Evolutionary conservation across 2,888 invertebrate species (phyloP), one percentile per base, ranked within the genome.

Genomic region (Catotricha subobsoleta): DNA sequence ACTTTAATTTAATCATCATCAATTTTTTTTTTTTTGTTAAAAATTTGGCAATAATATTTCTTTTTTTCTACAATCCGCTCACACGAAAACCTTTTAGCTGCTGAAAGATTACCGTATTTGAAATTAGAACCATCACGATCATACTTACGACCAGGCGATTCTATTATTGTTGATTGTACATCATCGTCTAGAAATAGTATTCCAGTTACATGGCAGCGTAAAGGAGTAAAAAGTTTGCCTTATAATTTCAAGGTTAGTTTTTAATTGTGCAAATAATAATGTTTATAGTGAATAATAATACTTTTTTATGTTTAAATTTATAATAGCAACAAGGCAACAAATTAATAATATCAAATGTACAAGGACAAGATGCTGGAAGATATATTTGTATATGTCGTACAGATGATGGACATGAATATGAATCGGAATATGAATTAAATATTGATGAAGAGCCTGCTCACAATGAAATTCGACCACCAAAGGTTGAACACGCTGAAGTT

Each of bases 331-430:
- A 56, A 37, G 58, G 58, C 48, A 62, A 62, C 43, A 54, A 55
- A 8, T 48, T 63, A 46, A 67, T 80, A 10, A 87, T 97, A 43
- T 74, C 73, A 0, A 75, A 84, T 52, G 74, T 87, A 0, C 72
- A 74, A 52, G 64, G 69, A 1, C 68, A 78, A 1, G 91, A 95
- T 60, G 81, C 84, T 30, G 95, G 94, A 31, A 72, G 72, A 43
- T 95, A 94, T 60, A 71, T 86, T 28, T 95, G 95, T 58, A 59
- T 71, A 52, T 65, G 79, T 62, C 58, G 70, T 53, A 67, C 70
- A 48, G 51, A 63, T 49, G 57, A 72, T 53, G 53, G 67, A 43
- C 54, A 68, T 56, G 57, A 76, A 52, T 59, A 66, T 49, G 52
- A 65, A 15, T 63, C 62, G 42, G 67, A 61, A 49, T 71, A 68